Percentiles rank a stretch among this genome's conserved stretches.
phyloP scores from a whole-genome alignment of 2,113 vertebrate genomes.

The Gymnocephalus cernua region DNA sequence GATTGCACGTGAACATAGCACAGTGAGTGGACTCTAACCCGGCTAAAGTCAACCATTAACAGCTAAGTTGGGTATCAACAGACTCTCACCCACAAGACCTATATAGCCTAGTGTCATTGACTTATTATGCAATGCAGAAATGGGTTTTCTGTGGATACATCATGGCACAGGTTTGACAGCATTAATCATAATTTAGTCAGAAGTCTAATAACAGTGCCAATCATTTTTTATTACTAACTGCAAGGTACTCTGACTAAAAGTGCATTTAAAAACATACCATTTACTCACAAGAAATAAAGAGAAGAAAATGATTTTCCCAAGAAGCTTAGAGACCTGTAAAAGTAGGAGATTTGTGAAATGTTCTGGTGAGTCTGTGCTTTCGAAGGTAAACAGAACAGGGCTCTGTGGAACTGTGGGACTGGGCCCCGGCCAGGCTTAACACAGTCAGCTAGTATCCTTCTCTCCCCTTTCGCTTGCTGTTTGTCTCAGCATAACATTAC shows the following conservation, averaged over 20 bases:
- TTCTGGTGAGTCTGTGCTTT: constrained; percentile 26
- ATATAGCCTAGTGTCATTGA: constrained; percentile 58
- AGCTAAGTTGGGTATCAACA: constrained; percentile 39
- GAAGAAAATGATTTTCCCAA: not conserved
- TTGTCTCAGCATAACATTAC: constrained; percentile 56
- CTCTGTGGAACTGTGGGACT: constrained; percentile 58
- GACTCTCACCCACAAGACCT: constrained; percentile 29
- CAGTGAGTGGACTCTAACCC: constrained; percentile 78
- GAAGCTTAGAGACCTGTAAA: not conserved
- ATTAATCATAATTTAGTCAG: not conserved
- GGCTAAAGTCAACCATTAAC: constrained; percentile 80
- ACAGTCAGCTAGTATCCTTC: constrained; percentile 72
- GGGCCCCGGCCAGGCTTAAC: constrained; percentile 56
- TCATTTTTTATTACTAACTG: constrained; percentile 1
- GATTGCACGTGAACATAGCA: constrained; percentile 46
- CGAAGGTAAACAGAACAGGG: constrained; percentile 56
- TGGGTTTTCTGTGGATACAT: constrained; percentile 6
- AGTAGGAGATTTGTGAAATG: constrained; percentile 14
- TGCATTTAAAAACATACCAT: not conserved
- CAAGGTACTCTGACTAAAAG: not conserved
- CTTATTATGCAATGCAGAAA: constrained; percentile 61
- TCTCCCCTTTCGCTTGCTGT: constrained; percentile 45
- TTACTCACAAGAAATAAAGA: constrained; percentile 4
- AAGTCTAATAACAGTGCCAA: constrained; percentile 7
- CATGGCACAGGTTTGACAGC: not conserved